Evolutionary conservation across 2,113 vertebrate genomes (phyloP).

Genomic region (Neodon shergylaensis): DNA sequence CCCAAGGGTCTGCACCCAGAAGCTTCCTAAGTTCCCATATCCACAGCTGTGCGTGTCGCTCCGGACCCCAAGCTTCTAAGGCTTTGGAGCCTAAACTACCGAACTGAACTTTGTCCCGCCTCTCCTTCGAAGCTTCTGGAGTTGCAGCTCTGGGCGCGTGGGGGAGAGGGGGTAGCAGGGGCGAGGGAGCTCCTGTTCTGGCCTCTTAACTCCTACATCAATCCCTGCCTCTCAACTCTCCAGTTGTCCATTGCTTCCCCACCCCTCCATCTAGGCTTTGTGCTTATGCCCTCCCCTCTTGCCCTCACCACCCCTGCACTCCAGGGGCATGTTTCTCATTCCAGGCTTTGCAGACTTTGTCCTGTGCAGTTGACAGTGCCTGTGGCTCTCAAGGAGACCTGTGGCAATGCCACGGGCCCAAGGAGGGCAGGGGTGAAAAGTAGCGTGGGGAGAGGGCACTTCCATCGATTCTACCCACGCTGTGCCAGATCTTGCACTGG

Average conservation of each 20-base stretch:
- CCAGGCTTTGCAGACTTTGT: conserved; percentile 51
- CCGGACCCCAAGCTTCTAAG: background rate
- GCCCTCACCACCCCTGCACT: background rate
- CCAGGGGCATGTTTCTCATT: background rate
- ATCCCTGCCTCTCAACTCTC: background rate
- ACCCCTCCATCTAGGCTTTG: background rate
- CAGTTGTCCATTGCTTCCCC: too few relatives aligned
- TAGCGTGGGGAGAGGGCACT: background rate
- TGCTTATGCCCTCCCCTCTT: background rate
- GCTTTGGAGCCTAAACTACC: background rate
- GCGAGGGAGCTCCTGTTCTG: background rate
- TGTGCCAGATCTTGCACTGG: background rate
- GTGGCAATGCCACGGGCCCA: too few relatives aligned
- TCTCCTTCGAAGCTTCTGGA: background rate
- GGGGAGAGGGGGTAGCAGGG: too few relatives aligned
- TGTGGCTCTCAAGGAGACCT: background rate
- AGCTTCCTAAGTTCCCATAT: background rate
- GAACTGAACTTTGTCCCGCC: background rate
- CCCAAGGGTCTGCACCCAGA: background rate
- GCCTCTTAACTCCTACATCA: background rate
- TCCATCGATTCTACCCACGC: background rate
- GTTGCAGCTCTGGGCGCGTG: background rate
- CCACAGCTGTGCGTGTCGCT: too few relatives aligned
- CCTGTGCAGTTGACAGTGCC: background rate
- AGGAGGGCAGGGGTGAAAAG: background rate